Base-by-base conservation (phyloP, 2,113 vertebrate genomes). In the Vicugna pacos region DNA sequence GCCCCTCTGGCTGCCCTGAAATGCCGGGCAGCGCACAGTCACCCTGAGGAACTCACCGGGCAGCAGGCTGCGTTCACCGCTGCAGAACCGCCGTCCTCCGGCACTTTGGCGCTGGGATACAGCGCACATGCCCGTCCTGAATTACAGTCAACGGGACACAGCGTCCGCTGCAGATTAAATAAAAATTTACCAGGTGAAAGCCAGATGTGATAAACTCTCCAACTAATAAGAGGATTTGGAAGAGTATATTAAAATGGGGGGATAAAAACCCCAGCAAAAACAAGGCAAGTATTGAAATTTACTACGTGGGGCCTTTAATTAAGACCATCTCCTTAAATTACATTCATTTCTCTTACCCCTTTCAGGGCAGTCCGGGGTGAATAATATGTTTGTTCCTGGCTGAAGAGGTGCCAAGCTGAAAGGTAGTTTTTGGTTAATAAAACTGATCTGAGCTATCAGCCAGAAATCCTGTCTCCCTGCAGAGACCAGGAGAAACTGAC, bases 371-470 rank as follows among this genome's bases (percentile, higher is more conserved):
- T 92, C 64, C 64, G 60, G 76, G 56, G 80, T 97, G 84, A 98
- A 97, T 96, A 93, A 93, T 96, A 85, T 70, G 80, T 94, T 95
- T 98, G 87, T 93, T 97, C 96, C 77, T 95, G 79, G 58, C 91
- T 97, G 81, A 96, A 88, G 30, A 95, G 42, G 84, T 79, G 89
- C 96, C 96, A 97, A 89, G 85, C 79, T 79, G 54, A 73, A 97
- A 94, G 89, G 83, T 76, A 94, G 67, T 69, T 95, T 95, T 93
- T 64, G 82, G 50, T 96, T 87, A 91, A 92, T 96, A 96, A 97
- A 97, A 87, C 72, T 62, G 46, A n/a, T 69, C 58, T 5, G 20
- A 67, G 35, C 67, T 60, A 83, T 84, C 70, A 92, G 84, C 80
- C 35, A 92, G 93, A 89, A 93, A 94, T 65, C 75, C 38, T 65